These are phyloP conservation scores for Drosophila melanocephala DNA, from an alignment of 2,888 invertebrate species.

Conservation along the genomic window DNA sequence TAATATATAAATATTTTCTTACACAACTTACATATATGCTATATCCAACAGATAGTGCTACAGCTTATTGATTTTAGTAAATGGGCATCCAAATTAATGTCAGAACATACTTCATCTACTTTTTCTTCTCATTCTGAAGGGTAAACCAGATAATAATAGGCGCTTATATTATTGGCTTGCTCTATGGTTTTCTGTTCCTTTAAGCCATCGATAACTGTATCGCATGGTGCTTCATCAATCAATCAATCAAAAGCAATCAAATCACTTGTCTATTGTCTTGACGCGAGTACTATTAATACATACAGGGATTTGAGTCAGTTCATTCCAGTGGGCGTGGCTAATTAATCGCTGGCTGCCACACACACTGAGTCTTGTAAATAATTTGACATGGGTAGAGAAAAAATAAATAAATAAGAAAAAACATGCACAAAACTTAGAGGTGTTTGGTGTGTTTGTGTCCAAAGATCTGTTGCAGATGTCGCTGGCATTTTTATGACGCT, in stretches of 20 bases:
- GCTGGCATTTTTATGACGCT: conserved; percentile 51
- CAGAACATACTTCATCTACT: background rate
- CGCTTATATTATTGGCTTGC: background rate
- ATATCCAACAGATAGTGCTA: background rate
- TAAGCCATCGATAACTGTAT: background rate
- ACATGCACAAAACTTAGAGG: conserved; percentile 39
- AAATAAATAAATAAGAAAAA: background rate
- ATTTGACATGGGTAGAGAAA: conserved; percentile 47
- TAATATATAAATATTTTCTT: background rate
- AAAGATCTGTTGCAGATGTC: conserved; percentile 57
- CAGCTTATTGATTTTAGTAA: background rate
- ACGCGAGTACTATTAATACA: conserved; percentile 30
- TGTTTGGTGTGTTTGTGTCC: conserved; percentile 41
- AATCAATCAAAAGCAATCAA: conserved; percentile 8
- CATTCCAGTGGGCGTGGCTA: conserved; percentile 36
- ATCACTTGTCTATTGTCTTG: conserved; percentile 9
- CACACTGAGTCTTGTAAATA: conserved; percentile 35
- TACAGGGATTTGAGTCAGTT: conserved; percentile 22
- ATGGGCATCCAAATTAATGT: too few relatives aligned
- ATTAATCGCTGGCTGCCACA: conserved; percentile 34
- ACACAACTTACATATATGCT: background rate
- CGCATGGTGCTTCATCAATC: conserved; percentile 6
- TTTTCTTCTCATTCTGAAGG: background rate
- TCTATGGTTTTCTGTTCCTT: background rate
- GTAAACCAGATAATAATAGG: background rate